These are phyloP conservation scores for Rhyacophila evoluta DNA, from an alignment of 2,888 invertebrate genomes.

Conservation along the genomic window DNA sequence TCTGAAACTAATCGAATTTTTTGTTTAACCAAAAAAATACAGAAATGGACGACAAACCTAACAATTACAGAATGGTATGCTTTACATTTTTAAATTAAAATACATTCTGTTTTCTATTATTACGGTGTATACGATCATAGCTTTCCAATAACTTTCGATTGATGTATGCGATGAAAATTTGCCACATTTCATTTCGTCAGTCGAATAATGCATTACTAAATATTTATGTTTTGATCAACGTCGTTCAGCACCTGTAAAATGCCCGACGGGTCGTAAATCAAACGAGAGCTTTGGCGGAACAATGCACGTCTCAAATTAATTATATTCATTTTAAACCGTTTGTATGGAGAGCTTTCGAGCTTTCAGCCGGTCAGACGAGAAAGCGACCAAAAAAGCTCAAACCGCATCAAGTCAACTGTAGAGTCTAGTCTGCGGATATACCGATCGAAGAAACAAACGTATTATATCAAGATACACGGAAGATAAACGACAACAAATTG, in stretches of 20 bases:
- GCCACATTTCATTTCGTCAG: slow-evolving; percentile 4
- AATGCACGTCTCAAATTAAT: slow-evolving; percentile 48
- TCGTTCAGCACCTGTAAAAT: slow-evolving; percentile 46
- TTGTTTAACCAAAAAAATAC: neutral
- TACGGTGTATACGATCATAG: neutral
- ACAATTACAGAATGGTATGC: neutral
- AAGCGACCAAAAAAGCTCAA: neutral
- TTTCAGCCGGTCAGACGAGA: slow-evolving; percentile 28
- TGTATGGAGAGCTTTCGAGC: slow-evolving; percentile 21
- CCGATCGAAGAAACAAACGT: neutral
- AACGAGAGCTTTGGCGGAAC: slow-evolving; percentile 41
- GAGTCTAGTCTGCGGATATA: neutral
- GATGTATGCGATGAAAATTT: slow-evolving; percentile 9
- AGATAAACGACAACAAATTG: neutral
- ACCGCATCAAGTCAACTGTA: slow-evolving; percentile 15
- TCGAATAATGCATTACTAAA: slow-evolving; percentile 13
- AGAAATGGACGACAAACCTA: neutral
- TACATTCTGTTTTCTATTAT: no score
- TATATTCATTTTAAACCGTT: slow-evolving; percentile 37
- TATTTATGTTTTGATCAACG: slow-evolving; percentile 32
- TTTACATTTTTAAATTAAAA: no score
- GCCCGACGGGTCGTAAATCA: slow-evolving; percentile 43
- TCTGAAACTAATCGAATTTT: neutral
- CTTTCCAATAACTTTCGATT: slow-evolving; percentile 8
- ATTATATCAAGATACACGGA: neutral